Evolutionary conservation across 2,113 vertebrate species (phyloP), one percentile per base, ranked within the genome.

Genomic region (Megatriorchis doriae): DNA sequence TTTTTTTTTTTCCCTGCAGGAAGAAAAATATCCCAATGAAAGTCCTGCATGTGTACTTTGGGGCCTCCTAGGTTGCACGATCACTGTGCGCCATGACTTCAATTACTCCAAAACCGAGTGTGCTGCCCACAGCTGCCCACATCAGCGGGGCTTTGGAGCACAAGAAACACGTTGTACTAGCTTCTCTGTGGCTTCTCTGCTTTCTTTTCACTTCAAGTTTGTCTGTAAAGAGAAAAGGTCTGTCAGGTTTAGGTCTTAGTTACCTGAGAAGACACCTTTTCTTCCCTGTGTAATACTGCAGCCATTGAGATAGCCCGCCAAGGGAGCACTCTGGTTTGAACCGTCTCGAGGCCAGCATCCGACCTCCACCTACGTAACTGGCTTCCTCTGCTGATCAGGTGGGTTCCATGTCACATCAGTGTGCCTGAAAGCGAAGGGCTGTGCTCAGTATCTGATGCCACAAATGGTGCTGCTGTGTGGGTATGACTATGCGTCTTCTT

Each of bases 341-440:
- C 20, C 0, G 0, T 65, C 34, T 73, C 0, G 0, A 82, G 65
- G 38, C 8, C 25, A 56, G 7, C 43, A 19, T 26, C 42, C 81
- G 52, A 53, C 45, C 29, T 50, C 68, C 52, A 68, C 47, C 22
- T 40, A 3, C 0, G 2, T 16, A 81, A 53, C 13, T 18, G 7
- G 15, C 25, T 91, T 91, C 34, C 11, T 89, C 19, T 65, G 14
- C 8, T 81, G 36, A 22, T 56, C n/a, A 27, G 34, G 20, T 20
- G 8, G 23, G 16, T 59, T 63, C 11, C 62, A 26, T 0, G 1
- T 16, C 36, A 75, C 16, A 38, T 16, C 19, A 74, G 6, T 5
- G 10, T 77, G 15, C 47, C 17, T 88, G 47, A 36, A 83, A 71
- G 7, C 8, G 3, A 48, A 25, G n/a, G 7, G 32, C 36, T 79